These are phyloP conservation scores for Xenopus borealis DNA, from an alignment of 2,113 vertebrate species.

Conservation along the genomic window DNA sequence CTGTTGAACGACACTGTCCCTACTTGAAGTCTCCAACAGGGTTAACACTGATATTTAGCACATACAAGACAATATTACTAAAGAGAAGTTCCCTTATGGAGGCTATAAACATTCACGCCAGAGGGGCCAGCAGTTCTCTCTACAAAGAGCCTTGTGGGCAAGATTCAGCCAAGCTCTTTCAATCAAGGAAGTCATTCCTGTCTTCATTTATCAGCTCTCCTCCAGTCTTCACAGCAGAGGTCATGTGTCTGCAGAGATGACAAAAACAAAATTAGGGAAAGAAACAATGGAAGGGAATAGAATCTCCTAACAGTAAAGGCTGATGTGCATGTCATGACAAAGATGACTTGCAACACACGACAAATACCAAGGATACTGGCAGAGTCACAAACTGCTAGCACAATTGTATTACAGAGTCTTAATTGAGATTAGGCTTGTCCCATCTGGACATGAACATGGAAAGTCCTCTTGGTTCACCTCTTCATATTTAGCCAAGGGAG, in stretches of 20 bases:
- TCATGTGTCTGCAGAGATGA: slow-evolving; percentile 51
- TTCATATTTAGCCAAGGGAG: neutral
- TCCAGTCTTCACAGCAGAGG: slow-evolving; percentile 57
- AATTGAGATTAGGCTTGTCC: slow-evolving; percentile 12
- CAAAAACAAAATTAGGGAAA: slow-evolving; percentile 35
- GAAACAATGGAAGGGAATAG: neutral
- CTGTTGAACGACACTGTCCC: neutral
- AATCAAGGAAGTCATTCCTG: slow-evolving; percentile 44
- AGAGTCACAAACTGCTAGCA: slow-evolving; percentile 7
- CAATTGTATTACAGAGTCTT: slow-evolving; percentile 17
- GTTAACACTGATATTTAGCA: slow-evolving; percentile 35
- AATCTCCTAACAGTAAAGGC: slow-evolving; percentile 3
- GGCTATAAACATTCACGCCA: neutral
- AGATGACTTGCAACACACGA: neutral
- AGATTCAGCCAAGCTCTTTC: slow-evolving; percentile 61
- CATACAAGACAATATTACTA: neutral
- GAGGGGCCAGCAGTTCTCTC: neutral
- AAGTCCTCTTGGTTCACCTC: neutral
- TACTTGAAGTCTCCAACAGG: neutral
- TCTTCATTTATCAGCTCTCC: slow-evolving; percentile 56
- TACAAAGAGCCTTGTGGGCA: slow-evolving; percentile 52
- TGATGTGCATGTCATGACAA: slow-evolving; percentile 1
- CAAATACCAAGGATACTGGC: neutral
- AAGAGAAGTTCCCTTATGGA: neutral
- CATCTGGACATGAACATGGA: slow-evolving; percentile 4